Percentiles rank a stretch among this genome's conserved stretches.
These are phyloP conservation scores for Mactra quadrangularis DNA, from an alignment of 1,140 invertebrate genomes.

Conservation along the genomic window DNA sequence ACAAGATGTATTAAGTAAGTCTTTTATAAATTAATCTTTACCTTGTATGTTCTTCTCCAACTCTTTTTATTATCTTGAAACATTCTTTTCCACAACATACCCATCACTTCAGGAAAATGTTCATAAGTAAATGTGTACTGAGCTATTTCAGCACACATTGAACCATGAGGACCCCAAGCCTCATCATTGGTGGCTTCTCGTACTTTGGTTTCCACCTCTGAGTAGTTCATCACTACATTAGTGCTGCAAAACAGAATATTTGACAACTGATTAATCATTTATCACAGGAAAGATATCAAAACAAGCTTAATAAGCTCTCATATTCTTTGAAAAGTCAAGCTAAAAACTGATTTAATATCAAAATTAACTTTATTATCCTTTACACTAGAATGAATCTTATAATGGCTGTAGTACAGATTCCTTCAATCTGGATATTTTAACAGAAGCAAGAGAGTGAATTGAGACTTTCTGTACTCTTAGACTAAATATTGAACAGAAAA, in stretches of 20 bases:
- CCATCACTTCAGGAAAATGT: slow-evolving; percentile 86
- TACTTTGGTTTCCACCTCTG: slow-evolving; percentile 99
- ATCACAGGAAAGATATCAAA: too few relatives aligned
- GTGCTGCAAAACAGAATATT: slow-evolving; percentile 88
- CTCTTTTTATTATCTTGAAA: slow-evolving; percentile 98
- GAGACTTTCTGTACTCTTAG: too few relatives aligned
- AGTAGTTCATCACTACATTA: slow-evolving; percentile 99
- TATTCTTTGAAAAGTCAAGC: too few relatives aligned
- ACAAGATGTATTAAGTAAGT: not conserved
- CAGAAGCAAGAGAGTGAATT: not conserved
- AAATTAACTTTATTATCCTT: not conserved
- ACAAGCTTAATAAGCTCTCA: too few relatives aligned
- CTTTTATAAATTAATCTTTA: too few relatives aligned
- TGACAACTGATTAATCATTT: slow-evolving; percentile 7
- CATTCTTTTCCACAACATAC: slow-evolving; percentile 99
- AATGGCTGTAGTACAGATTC: not conserved
- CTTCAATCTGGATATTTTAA: not conserved
- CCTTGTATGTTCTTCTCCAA: slow-evolving; percentile 99
- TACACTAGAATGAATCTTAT: not conserved
- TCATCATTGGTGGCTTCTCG: slow-evolving; percentile 99
- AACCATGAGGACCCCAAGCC: slow-evolving; percentile 98
- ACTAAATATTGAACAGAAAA: too few relatives aligned
- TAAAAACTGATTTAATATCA: too few relatives aligned
- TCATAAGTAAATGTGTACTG: slow-evolving; percentile 99
- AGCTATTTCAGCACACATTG: slow-evolving; percentile 97